Conservation (phyloP, 2,888 invertebrate genomes). For the Ectropis crepuscularia region DNA sequence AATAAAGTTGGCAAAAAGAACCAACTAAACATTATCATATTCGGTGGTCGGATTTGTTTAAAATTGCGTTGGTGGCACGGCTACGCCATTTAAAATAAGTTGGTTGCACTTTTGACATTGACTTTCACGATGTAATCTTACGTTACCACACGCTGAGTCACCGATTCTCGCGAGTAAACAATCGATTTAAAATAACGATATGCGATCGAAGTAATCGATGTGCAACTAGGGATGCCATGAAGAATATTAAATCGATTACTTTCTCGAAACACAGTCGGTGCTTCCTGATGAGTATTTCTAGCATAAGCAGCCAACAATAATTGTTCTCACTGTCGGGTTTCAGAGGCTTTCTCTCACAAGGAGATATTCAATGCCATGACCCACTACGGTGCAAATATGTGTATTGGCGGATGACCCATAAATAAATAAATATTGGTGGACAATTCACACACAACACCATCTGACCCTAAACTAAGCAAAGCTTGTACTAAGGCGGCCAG, state of each 20-base stretch:
- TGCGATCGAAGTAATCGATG: constrained; percentile 21
- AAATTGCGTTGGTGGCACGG: not conserved
- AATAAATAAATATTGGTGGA: too few relatives aligned
- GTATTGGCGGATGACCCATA: too few relatives aligned
- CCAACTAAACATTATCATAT: not conserved
- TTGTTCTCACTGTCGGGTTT: too few relatives aligned
- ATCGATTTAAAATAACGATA: constrained; percentile 26
- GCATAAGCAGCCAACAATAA: too few relatives aligned
- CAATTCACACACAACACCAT: too few relatives aligned
- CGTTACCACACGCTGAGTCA: constrained; percentile 22
- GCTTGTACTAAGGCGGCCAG: too few relatives aligned
- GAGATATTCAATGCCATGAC: too few relatives aligned
- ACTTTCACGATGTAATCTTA: constrained; percentile 22
- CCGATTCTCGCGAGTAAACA: constrained; percentile 20
- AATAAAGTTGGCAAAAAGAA: not conserved
- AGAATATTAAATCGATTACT: not conserved
- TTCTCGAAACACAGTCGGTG: too few relatives aligned
- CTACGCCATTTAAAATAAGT: not conserved
- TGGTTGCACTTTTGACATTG: constrained; percentile 22
- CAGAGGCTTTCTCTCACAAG: too few relatives aligned
- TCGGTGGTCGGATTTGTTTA: not conserved
- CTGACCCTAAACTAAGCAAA: too few relatives aligned
- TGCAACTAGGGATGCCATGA: constrained; percentile 4
- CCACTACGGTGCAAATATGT: too few relatives aligned
- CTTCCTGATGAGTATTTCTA: too few relatives aligned